phyloP scores from a whole-genome alignment of 2,797 vertebrate genomes.

The Sorex maritimensis region DNA sequence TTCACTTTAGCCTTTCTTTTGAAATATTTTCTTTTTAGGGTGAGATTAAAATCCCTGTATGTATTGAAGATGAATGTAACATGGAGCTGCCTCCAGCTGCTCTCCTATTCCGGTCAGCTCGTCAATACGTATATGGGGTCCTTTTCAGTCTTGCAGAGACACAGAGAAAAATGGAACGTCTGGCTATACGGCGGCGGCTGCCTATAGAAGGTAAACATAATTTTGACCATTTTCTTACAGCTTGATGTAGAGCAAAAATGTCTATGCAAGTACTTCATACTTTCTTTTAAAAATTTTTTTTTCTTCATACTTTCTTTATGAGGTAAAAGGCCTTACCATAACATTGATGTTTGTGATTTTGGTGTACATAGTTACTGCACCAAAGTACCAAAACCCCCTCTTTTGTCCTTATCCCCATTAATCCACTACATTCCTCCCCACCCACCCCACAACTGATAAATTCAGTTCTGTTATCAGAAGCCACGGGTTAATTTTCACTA shows the following conservation, averaged over 20 bases:
- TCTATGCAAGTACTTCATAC: background rate
- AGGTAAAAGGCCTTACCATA: too few species aligned
- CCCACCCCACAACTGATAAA: too few species aligned
- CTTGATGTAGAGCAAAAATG: conserved; percentile 10
- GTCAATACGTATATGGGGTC: conserved; percentile 96
- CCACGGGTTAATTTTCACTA: too few species aligned
- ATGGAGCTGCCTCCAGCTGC: conserved; percentile 95
- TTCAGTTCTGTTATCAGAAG: too few species aligned
- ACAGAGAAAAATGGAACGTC: conserved; percentile 94
- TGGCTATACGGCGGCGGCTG: conserved; percentile 93
- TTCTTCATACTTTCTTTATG: too few species aligned
- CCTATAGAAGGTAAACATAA: conserved; percentile 93
- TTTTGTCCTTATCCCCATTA: too few species aligned
- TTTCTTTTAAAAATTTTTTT: too few species aligned
- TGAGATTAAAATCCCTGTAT: conserved; percentile 97
- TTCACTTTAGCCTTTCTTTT: conserved; percentile 66
- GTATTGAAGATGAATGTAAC: conserved; percentile 97
- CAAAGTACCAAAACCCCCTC: too few species aligned
- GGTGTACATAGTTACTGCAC: too few species aligned
- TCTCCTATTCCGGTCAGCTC: conserved; percentile 94
- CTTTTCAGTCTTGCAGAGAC: conserved; percentile 97
- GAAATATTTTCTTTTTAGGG: conserved; percentile 89
- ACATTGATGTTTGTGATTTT: too few species aligned
- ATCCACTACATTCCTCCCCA: too few species aligned
- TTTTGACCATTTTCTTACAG: conserved; percentile 35